Conservation (phyloP, 2,113 vertebrate genomes). For the Laterallus jamaicensis region DNA sequence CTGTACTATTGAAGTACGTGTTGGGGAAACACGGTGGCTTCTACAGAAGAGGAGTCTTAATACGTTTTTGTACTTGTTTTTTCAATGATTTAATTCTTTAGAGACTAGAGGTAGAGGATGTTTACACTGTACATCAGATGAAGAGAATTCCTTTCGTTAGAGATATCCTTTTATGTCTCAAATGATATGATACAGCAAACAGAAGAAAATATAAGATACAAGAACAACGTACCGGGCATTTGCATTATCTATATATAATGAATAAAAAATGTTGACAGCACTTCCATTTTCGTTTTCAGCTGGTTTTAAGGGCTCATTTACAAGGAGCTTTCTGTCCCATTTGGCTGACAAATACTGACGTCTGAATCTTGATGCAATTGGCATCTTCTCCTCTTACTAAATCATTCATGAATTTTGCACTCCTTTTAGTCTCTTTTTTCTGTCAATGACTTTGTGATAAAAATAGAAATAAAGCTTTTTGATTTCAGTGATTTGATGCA, state of each 20-base stretch:
- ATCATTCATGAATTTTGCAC: slow-evolving; percentile 60
- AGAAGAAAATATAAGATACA: background rate
- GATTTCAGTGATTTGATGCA: slow-evolving; percentile 55
- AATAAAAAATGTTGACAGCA: background rate
- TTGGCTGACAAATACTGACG: background rate
- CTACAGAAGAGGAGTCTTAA: background rate
- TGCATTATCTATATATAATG: background rate
- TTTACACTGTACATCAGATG: background rate
- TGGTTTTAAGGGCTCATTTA: slow-evolving; percentile 21
- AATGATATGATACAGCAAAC: background rate
- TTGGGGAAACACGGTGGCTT: background rate
- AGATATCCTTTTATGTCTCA: background rate
- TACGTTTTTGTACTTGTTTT: background rate
- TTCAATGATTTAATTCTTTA: background rate
- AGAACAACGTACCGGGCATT: background rate
- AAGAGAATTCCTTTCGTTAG: background rate
- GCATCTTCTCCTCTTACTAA: slow-evolving; percentile 46
- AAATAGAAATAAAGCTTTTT: slow-evolving; percentile 69
- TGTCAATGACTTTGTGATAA: slow-evolving; percentile 66
- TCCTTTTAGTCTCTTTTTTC: slow-evolving; percentile 65
- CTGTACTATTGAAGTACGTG: background rate
- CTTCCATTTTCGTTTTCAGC: background rate
- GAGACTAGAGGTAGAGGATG: background rate
- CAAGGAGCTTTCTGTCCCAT: slow-evolving; percentile 14
- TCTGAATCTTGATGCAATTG: slow-evolving; percentile 2